Conservation (phyloP, 2,888 invertebrate species). For the Machimus rusticus region DNA sequence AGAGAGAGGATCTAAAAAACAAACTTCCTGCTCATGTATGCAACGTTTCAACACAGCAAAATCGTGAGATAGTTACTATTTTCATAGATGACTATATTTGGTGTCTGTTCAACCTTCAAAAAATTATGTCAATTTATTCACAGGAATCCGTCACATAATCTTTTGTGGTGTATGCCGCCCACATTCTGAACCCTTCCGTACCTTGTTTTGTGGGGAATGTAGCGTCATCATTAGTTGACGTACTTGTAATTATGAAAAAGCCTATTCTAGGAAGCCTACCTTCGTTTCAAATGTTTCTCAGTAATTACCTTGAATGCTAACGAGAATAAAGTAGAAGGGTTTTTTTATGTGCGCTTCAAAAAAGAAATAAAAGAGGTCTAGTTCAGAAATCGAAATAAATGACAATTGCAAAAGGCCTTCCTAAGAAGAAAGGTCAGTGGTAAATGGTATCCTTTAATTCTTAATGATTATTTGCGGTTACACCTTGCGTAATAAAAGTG, state of each 20-base stretch:
- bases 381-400: not conserved
- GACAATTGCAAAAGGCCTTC: not conserved
- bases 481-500: not conserved
- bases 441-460: not conserved
- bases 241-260: not conserved
- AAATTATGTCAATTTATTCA: not conserved
- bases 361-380: not conserved
- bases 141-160: not conserved
- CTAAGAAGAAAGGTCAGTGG: not conserved
- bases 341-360: not conserved
- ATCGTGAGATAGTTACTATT: not conserved
- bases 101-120: not conserved
- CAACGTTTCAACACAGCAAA: not conserved
- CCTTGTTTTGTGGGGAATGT: not conserved
- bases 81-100: not conserved
- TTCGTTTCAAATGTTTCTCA: not conserved
- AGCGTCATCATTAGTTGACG: not conserved
- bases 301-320: not conserved
- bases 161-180: not conserved
- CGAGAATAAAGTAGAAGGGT: not conserved
- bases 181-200: not conserved
- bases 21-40: not conserved
- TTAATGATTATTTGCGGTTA: not conserved
- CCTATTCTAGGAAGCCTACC: not conserved
- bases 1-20: not conserved